Evolutionary conservation across 2,797 vertebrate genomes (phyloP), one percentile per base, ranked within the genome.

Genomic region (Dicrostonyx torquatus): DNA sequence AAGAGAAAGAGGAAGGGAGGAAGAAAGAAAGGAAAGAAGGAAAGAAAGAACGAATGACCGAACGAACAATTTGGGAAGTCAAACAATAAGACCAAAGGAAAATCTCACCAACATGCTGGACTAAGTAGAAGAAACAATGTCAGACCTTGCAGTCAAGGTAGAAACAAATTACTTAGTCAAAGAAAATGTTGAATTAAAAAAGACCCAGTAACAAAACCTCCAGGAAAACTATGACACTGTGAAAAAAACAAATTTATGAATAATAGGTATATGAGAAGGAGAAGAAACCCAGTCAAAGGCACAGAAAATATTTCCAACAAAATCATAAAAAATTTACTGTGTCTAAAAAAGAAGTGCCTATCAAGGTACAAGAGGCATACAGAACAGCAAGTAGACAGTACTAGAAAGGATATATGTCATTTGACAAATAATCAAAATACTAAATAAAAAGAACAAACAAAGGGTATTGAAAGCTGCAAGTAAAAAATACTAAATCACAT

Each of bases 1-100:
- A 64, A 64, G 60, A 26, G 29, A 64, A 13, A 22, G 12, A 31
- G 29, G 60, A 11, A 31, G 26, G 62, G 11, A 12, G 60, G 11
- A 4, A 11, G 34, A 18, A 14, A 3, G 66, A 18, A 5, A 1
- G 34, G 68, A 11, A 22, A 4, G 20, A 24, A 12, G 12, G 10
- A 24, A 5, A 13, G 4, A 40, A 40, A 0, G 22, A 24, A 40
- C 5, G 37, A 43, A 24, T 1, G 37, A 43, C 24, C 6, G 11
- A 20, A 18, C 22, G 37, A 45, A 29, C 45, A 50, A 50, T 29
- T 79, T 79, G 77, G 53, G 12, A 55, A 79, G 77, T 79, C 77
- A 79, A 78, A 78, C 26, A 55, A 26, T 18, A 18, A 64, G 40
- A 45, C 31, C 9, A 64, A 83, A 20, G 29, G 37, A 62, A 82